phyloP scores from a whole-genome alignment of 2,113 vertebrate species.

The Dasypus novemcinctus region DNA sequence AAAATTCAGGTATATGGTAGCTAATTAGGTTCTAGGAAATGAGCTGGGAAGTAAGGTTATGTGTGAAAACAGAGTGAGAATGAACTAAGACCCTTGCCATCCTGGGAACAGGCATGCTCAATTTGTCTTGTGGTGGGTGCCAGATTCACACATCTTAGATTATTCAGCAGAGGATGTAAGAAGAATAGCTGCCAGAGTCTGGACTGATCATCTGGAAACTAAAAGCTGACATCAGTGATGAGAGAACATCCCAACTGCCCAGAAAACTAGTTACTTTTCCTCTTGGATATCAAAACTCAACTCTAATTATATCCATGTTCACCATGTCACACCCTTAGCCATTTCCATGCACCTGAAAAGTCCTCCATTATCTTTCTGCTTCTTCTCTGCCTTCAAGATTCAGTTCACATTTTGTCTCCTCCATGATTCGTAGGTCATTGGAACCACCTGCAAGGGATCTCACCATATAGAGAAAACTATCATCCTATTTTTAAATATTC shows the following conservation, averaged over 20 bases:
- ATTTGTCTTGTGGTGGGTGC: not conserved
- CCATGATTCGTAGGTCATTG: too few relatives aligned
- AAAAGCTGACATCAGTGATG: not conserved
- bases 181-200: not conserved
- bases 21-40: not conserved
- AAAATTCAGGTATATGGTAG: not conserved
- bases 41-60: not conserved
- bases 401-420: not conserved
- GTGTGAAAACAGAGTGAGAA: not conserved
- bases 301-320: not conserved
- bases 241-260: not conserved
- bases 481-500: conserved; percentile 1
- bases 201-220: not conserved
- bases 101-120: not conserved
- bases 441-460: not conserved
- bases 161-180: not conserved
- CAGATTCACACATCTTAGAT: not conserved
- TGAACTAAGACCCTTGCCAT: not conserved
- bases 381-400: not conserved
- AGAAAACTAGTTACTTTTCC: not conserved
- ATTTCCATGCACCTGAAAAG: not conserved
- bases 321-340: not conserved
- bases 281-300: not conserved
- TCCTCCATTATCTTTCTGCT: not conserved
- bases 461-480: not conserved